Base-by-base conservation (phyloP, 2,797 vertebrate genomes). In the Pseudochromis fuscus region DNA sequence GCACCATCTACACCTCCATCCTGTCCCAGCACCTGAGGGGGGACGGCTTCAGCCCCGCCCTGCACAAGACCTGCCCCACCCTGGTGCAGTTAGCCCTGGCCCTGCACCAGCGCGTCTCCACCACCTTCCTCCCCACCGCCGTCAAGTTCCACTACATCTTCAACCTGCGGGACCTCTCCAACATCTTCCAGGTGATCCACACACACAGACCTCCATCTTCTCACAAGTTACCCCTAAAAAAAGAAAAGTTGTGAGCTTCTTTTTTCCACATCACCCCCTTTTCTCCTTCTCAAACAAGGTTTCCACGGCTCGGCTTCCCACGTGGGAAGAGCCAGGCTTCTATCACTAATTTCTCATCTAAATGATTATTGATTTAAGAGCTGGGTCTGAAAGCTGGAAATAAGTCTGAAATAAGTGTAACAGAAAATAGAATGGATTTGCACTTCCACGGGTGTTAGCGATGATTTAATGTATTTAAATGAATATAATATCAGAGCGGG, bases 111-210 rank as follows among this genome's bases (percentile, higher is more conserved):
- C 93, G 92, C 31, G 77, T 99, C 4, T 87, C 95, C 63, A 72
- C 95, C 72, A 89, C 90, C 0, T 98, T 98, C 86, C 95, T 98
- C 35, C 97, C 97, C 46, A 99, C 97, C 0, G 97, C 96, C 0
- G 75, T 97, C 89, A 99, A 98, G 90, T 99, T 99, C 90, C 97
- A 99, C 93, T 99, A 99, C 5, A 60, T 96, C 83, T 99, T 99
- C 86, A 99, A 97, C 86, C 94, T 99, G 73, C 91, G 97, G 23
- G 97, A 99, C 88, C 93, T 99, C 33, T 96, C 97, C 92, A 98
- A 94, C 79, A 96, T 98, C 76, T 99, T 98, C 90, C 98, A 99
- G 91, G 97, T 99, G 75, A 81, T n/a, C n/a, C 3, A 31, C 58
- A 19, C 0, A 24, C 15, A 51, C 10, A 49, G 7, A 53, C 27